phyloP scores from a whole-genome alignment of 2,797 vertebrate genomes.

The Falco columbarius region DNA sequence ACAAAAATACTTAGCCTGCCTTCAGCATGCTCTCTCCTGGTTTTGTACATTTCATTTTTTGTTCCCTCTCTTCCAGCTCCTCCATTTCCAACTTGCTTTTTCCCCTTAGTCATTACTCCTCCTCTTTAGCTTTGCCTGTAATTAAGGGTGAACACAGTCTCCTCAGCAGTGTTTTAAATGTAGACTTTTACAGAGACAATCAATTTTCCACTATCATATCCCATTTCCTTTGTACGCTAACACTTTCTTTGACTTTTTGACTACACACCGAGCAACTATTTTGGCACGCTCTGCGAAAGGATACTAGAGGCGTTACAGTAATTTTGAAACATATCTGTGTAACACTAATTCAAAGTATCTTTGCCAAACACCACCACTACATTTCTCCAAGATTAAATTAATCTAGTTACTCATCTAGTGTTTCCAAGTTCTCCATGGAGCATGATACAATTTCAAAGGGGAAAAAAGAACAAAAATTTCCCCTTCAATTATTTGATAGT shows the following conservation, averaged over 20 bases:
- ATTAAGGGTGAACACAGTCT: background rate
- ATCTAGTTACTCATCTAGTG: background rate
- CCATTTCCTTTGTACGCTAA: rapidly evolving
- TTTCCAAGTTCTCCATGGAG: background rate
- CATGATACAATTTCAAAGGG: background rate
- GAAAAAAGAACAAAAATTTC: background rate
- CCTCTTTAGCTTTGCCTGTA: background rate
- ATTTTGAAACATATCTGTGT: background rate
- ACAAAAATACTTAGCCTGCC: background rate
- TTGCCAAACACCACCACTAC: background rate
- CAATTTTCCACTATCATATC: background rate
- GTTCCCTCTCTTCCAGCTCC: background rate
- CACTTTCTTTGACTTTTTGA: background rate
- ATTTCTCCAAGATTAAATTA: background rate
- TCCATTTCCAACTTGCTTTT: background rate
- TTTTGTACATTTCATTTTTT: background rate
- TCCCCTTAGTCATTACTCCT: background rate
- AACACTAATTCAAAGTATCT: background rate
- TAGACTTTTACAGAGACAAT: background rate
- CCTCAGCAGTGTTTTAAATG: background rate
- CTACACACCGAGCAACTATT: background rate
- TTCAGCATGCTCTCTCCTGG: background rate
- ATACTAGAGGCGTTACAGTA: background rate
- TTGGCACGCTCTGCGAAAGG: background rate
- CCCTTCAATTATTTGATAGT: background rate